phyloP scores from a whole-genome alignment of 2,113 vertebrate genomes.

The crab-eating macaque (Macaca fascicularis) region DNA sequence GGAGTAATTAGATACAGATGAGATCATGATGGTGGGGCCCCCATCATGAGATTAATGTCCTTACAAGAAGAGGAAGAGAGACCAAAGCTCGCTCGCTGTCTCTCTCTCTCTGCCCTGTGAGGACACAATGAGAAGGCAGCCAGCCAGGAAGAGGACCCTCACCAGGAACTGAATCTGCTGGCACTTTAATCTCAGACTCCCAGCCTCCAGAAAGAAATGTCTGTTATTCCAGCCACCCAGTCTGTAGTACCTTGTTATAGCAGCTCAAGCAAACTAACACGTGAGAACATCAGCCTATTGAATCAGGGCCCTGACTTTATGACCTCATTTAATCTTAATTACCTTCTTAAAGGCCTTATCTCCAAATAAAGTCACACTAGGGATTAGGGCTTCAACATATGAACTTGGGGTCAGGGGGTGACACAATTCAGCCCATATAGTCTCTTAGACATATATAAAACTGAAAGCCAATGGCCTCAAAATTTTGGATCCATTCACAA shows the following conservation, averaged over 20 bases:
- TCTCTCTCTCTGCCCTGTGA: neutral
- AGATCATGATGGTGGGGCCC: neutral
- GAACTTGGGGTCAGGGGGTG: neutral
- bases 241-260: neutral
- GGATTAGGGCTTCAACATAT: neutral
- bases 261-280: neutral
- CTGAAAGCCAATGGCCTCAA: neutral
- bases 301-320: neutral
- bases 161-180: neutral
- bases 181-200: neutral
- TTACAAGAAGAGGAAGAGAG: neutral
- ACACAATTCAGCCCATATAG: neutral
- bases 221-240: neutral
- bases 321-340: neutral
- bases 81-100: neutral
- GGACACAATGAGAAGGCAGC: neutral
- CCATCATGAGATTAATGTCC: neutral
- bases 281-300: neutral
- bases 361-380: neutral
- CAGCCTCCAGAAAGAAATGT: neutral
- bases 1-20: neutral
- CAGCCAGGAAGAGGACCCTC: neutral
- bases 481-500: neutral
- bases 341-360: neutral
- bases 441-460: neutral